Evolutionary conservation across 2,797 vertebrate genomes (phyloP).

Genomic region (Malacoctenus gilli): DNA sequence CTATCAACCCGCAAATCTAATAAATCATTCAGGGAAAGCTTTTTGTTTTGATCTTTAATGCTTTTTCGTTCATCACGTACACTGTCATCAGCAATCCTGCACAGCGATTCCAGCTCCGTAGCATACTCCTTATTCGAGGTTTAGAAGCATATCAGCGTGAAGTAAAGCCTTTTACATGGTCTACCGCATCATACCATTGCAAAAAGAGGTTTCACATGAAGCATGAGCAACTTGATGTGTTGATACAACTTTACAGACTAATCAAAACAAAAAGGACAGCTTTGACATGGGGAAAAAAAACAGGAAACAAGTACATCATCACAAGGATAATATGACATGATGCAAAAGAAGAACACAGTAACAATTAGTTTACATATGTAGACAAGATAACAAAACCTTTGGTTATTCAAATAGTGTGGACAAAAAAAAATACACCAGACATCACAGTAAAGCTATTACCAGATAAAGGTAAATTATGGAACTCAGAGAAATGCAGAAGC

Average conservation of each 20-base stretch:
- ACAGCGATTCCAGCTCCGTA: conserved; percentile 49
- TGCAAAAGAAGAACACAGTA: conserved; percentile 38
- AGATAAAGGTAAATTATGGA: conserved; percentile 35
- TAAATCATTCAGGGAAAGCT: conserved; percentile 31
- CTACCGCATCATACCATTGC: conserved; percentile 25
- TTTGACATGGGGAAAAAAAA: conserved; percentile 19
- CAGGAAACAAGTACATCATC: conserved; percentile 38
- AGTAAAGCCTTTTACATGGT: conserved; percentile 51
- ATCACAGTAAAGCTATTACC: conserved; percentile 47
- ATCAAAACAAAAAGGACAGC: conserved; percentile 42
- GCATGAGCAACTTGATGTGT: conserved; percentile 48
- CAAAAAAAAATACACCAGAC: conserved; percentile 51
- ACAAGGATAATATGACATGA: conserved; percentile 37
- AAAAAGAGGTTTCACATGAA: conserved; percentile 42
- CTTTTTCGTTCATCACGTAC: conserved; percentile 65
- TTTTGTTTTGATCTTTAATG: conserved; percentile 68
- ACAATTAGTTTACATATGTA: conserved; percentile 20
- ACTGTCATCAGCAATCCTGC: conserved; percentile 45
- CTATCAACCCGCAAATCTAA: conserved; percentile 1
- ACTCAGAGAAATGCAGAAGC: conserved; percentile 21
- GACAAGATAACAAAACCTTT: conserved; percentile 43
- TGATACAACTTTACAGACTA: conserved; percentile 44
- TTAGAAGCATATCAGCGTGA: conserved; percentile 63
- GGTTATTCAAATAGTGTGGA: conserved; percentile 59
- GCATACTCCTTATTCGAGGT: conserved; percentile 35